Evolutionary conservation across 1,140 invertebrate genomes (phyloP).

Genomic region (Heliconius hewitsoni): DNA sequence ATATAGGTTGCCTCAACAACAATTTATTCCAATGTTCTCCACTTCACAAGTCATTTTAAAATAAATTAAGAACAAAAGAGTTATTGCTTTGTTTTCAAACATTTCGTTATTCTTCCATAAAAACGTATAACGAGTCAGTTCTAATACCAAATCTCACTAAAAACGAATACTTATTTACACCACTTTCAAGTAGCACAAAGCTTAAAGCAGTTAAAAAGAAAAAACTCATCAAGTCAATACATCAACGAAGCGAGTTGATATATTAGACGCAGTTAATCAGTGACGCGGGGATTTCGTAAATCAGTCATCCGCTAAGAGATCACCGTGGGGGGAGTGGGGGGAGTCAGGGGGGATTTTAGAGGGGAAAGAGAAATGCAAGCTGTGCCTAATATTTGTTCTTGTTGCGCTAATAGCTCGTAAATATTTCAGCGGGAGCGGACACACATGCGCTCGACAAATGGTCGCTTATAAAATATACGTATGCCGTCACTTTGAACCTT

Average conservation of each 20-base stretch:
- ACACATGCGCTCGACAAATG: conserved; percentile 74
- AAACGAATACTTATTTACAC: background rate
- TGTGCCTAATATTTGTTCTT: conserved; percentile 62
- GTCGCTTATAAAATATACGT: conserved; percentile 70
- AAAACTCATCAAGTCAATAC: conserved; percentile 17
- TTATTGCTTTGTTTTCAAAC: background rate
- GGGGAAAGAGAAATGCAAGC: conserved; percentile 50
- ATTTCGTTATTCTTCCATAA: background rate
- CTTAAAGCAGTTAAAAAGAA: background rate
- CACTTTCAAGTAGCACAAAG: background rate
- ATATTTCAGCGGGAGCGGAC: conserved; percentile 71
- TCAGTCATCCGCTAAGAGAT: conserved; percentile 62
- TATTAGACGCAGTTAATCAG: conserved; percentile 39
- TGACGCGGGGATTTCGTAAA: conserved; percentile 49
- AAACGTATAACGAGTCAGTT: background rate
- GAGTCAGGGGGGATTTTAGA: conserved; percentile 46
- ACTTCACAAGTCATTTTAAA: too few relatives aligned
- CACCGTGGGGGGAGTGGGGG: conserved; percentile 40
- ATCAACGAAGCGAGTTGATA: conserved; percentile 31
- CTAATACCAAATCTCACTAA: background rate
- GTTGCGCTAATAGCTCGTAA: conserved; percentile 77
- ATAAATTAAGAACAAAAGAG: too few relatives aligned
- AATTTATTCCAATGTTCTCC: too few relatives aligned
- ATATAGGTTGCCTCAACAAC: too few relatives aligned
- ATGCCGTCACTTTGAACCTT: conserved; percentile 67